Conservation (phyloP, 2,797 vertebrate genomes). For the Molothrus aeneus region DNA sequence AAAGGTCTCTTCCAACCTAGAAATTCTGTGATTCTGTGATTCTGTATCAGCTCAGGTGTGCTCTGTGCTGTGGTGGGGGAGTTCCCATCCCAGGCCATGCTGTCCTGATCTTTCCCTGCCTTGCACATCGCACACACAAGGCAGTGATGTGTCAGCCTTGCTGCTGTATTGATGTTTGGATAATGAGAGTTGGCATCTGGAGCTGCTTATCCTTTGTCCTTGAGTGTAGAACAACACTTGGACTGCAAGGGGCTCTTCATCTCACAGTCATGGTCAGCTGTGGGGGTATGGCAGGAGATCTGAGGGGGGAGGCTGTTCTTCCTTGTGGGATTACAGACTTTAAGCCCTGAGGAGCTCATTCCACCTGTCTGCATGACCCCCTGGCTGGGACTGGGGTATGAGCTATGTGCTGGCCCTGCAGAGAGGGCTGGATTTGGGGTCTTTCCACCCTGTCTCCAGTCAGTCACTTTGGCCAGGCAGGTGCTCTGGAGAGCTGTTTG, state of each 20-base stretch:
- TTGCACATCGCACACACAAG: neutral
- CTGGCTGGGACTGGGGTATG: fast-evolving
- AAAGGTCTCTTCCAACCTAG: too few species aligned
- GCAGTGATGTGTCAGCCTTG: neutral
- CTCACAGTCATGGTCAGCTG: neutral
- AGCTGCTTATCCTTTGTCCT: slow-evolving; percentile 15
- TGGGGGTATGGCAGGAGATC: neutral
- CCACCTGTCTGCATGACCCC: neutral
- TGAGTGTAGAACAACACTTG: neutral
- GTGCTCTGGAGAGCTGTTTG: neutral
- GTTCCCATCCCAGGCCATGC: fast-evolving
- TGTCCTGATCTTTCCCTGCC: neutral
- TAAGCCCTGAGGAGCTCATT: neutral
- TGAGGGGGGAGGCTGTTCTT: neutral
- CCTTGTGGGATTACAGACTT: neutral
- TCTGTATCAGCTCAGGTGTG: neutral
- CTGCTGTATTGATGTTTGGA: neutral
- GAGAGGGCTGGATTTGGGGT: neutral
- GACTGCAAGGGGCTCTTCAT: neutral
- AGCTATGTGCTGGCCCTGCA: neutral
- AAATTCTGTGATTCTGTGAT: too few species aligned
- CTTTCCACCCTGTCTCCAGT: neutral
- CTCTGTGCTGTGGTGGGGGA: neutral
- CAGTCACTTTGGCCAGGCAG: neutral
- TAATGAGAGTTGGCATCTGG: slow-evolving; percentile 4